These are phyloP conservation scores for Nycticorax nycticorax DNA, from an alignment of 2,113 vertebrate species.

Conservation along the genomic window DNA sequence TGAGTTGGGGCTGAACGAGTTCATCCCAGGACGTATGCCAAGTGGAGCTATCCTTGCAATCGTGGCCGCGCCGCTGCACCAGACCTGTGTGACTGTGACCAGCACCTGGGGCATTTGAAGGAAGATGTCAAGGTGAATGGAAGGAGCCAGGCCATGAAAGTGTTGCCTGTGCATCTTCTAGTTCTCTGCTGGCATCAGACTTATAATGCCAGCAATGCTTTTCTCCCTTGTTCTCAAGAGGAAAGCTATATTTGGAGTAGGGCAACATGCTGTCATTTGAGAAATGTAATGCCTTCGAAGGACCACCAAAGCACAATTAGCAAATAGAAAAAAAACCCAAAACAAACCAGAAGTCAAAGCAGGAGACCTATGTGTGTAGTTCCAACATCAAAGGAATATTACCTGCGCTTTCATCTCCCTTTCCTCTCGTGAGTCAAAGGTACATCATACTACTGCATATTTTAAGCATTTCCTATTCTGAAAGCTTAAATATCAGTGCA, in stretches of 20 bases:
- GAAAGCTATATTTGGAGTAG: neutral
- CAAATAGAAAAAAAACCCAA: neutral
- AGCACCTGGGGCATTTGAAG: neutral
- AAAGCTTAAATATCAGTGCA: slow-evolving; percentile 9
- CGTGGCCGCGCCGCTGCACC: neutral
- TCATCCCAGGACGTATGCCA: rapidly evolving
- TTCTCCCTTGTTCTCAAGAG: neutral
- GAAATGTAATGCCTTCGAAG: neutral
- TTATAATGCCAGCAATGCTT: neutral
- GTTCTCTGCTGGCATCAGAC: neutral
- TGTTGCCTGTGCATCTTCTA: neutral
- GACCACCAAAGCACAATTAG: neutral
- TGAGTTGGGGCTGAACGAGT: neutral
- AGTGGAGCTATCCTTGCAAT: neutral
- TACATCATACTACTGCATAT: slow-evolving; percentile 14
- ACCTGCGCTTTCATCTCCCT: slow-evolving; percentile 15
- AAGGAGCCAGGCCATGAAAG: neutral
- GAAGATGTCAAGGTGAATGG: neutral
- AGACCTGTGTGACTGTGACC: neutral
- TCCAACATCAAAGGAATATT: slow-evolving; percentile 30
- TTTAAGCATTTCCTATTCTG: slow-evolving; percentile 31
- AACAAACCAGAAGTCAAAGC: neutral
- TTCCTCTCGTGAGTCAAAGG: slow-evolving; percentile 33
- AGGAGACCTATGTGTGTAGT: neutral
- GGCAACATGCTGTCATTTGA: neutral